These are phyloP conservation scores for Mylabris sibirica DNA, from an alignment of 2,888 invertebrate genomes.

Conservation along the genomic window DNA sequence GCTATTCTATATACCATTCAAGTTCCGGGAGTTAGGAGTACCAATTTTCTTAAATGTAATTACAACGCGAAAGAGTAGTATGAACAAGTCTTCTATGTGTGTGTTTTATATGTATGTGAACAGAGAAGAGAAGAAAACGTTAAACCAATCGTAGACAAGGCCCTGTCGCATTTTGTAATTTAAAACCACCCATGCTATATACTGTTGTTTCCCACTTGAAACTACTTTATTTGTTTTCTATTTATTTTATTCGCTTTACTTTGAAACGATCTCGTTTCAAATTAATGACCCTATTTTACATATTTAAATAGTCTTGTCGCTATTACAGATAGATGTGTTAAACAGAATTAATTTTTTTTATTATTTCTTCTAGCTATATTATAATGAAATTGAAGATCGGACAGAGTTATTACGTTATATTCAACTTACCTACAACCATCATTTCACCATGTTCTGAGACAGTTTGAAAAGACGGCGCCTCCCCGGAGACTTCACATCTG, in stretches of 20 bases:
- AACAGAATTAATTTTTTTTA: background rate
- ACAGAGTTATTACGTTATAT: background rate
- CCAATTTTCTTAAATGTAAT: conserved; percentile 57
- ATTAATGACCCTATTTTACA: conserved; percentile 33
- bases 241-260: conserved; percentile 25
- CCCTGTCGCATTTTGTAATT: conserved; percentile 36
- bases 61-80: conserved; percentile 42
- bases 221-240: conserved; percentile 42
- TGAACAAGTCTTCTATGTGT: conserved; percentile 19
- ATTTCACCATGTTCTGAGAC: conserved; percentile 73
- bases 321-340: background rate
- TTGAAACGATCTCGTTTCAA: conserved; percentile 8
- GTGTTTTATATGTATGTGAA: too few species aligned
- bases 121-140: conserved; percentile 15
- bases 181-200: conserved; percentile 24
- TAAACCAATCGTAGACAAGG: conserved; percentile 40
- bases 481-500: conserved; percentile 75
- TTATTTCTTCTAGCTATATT: background rate
- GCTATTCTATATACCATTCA: conserved; percentile 46
- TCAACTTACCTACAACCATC: conserved; percentile 72
- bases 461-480: conserved; percentile 75
- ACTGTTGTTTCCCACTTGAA: conserved; percentile 25
- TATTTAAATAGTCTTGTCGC: conserved; percentile 17
- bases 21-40: conserved; percentile 49
- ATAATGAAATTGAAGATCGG: background rate